Base-by-base conservation (phyloP, 1,140 invertebrate species). In the Euschistus heros region DNA sequence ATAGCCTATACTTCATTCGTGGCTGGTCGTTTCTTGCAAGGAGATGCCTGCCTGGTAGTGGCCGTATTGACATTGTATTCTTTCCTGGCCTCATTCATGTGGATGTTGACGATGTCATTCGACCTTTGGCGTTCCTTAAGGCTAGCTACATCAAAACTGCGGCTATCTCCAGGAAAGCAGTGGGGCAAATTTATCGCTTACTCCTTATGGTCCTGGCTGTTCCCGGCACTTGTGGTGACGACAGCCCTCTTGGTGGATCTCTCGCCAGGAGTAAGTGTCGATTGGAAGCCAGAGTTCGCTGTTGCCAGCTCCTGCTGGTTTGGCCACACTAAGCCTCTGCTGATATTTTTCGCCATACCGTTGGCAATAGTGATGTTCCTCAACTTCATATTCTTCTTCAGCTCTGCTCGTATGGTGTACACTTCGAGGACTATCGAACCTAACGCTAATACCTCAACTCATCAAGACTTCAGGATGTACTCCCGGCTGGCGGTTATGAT, bases 41-140 rank as follows among this genome's bases (percentile, higher is more conserved):
- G 70, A 0, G 59, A 60, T 8, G 37, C 71, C 5, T 80, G 79
- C 66, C 69, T 70, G 15, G 70, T 73, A 0, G 71, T 79, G 17
- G 81, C 77, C 0, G 71, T 80, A 0, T 60, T 74, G 17, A 76
- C 79, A 2, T 80, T 80, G 66, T 83, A 80, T 71, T 47, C 75
- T 30, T 81, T 82, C 69, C 72, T 83, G 27, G 75, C 78, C 0
- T 76, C 81, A 0, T 84, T 84, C 69, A 79, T 78, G 64, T 84
- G 83, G 83, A 83, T 81, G 78, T 78, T 80, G 54, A 77, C 81
- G 1, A 78, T 84, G 73, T 76, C 82, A 0, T 83, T 78, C 70
- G 82, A 84, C 69, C 76, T 83, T 1, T 84, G 76, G 74, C 71
- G 76, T 26, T 81, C 82, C 20, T 72, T 82, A 10, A 69, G 74